A percentile compares a stretch with the other conserved stretches of the same genome.
Evolutionary conservation across 2,888 invertebrate species (phyloP).

Genomic region (Platypus cylindrus): DNA sequence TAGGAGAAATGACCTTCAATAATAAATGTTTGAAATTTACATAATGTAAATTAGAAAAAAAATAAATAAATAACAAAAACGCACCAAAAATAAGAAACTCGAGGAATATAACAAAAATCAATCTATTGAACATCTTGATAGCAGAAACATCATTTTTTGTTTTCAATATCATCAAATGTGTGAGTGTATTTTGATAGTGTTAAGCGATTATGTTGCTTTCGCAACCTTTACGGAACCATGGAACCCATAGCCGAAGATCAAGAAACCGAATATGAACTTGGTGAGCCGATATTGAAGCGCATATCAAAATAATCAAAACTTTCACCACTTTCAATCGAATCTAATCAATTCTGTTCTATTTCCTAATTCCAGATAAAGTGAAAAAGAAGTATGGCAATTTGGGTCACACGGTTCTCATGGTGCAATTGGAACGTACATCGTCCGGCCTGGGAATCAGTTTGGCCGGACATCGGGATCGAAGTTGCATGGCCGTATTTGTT

Average conservation of each 20-base stretch:
- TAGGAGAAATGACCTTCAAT: too few relatives aligned
- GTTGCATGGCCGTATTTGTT: constrained; percentile 91
- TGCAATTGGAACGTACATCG: constrained; percentile 62
- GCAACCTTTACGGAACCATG: constrained; percentile 38
- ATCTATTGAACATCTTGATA: too few relatives aligned
- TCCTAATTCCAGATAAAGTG: constrained; percentile 64
- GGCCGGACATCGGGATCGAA: constrained; percentile 87
- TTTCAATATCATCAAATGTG: too few relatives aligned
- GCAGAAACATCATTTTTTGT: too few relatives aligned
- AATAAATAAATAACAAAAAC: too few relatives aligned
- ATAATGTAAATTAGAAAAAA: too few relatives aligned
- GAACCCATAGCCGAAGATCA: constrained; percentile 58
- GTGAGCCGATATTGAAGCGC: constrained; percentile 33
- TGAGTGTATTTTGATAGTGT: constrained; percentile 14
- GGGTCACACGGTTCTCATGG: constrained; percentile 55
- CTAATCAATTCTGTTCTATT: neutral
- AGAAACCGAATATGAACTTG: constrained; percentile 52
- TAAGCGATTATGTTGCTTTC: constrained; percentile 16
- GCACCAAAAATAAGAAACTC: too few relatives aligned
- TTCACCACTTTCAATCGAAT: neutral
- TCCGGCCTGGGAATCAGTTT: constrained; percentile 80
- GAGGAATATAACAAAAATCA: too few relatives aligned
- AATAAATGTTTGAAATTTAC: too few relatives aligned
- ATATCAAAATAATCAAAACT: neutral
- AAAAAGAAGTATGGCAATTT: constrained; percentile 82